Evolutionary conservation across 64 coral and sea anemone genomes (phyloP).

Genomic region (Actinia equina): DNA sequence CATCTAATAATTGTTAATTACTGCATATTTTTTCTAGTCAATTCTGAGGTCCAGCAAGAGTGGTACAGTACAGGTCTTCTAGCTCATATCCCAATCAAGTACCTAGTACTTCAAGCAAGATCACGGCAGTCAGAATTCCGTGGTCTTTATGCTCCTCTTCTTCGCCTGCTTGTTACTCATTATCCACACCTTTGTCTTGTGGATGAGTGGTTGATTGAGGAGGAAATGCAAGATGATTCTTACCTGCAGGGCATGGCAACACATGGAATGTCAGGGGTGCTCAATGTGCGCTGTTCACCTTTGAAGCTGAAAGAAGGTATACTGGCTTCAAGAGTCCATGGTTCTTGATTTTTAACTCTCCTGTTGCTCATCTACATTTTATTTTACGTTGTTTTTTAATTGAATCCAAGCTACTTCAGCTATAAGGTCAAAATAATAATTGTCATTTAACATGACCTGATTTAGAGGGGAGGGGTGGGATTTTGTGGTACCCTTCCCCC

Average conservation of each 20-base stretch:
- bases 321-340: not conserved
- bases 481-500: too few species aligned
- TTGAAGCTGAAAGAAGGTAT: slow-evolving; percentile 43
- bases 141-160: slow-evolving; percentile 76
- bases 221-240: slow-evolving; percentile 38
- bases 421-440: too few species aligned
- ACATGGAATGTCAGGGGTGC: not conserved
- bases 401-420: too few species aligned
- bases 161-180: slow-evolving; percentile 69
- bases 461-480: too few species aligned
- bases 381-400: too few species aligned
- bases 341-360: not conserved
- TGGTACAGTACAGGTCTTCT: slow-evolving; percentile 52
- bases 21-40: not conserved
- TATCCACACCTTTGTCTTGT: slow-evolving; percentile 91
- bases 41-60: slow-evolving; percentile 53
- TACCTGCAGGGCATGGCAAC: not conserved
- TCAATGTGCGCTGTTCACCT: slow-evolving; percentile 45
- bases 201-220: slow-evolving; percentile 84
- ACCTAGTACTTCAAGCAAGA: slow-evolving; percentile 71
- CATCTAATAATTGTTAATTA: too few species aligned
- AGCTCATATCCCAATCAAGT: slow-evolving; percentile 87
- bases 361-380: not conserved
- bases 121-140: slow-evolving; percentile 65
- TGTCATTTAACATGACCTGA: too few species aligned